phyloP scores from a whole-genome alignment of 2,888 invertebrate genomes.

The Epinotia ramella region DNA sequence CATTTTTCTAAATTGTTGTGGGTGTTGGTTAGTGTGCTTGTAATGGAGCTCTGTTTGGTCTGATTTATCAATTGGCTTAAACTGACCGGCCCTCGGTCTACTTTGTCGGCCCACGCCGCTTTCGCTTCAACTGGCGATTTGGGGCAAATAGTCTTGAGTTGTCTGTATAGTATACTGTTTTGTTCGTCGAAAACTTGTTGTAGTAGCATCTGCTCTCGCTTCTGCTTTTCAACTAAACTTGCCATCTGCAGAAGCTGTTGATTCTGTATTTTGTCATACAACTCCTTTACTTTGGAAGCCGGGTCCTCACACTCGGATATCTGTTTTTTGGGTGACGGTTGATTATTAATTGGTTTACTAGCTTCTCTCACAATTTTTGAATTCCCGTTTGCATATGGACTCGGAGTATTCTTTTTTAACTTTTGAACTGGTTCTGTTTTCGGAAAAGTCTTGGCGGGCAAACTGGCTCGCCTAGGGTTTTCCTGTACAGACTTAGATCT shows the following conservation, averaged over 20 bases:
- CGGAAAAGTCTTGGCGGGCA: constrained; percentile 53
- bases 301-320: constrained; percentile 69
- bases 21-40: constrained; percentile 68
- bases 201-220: constrained; percentile 86
- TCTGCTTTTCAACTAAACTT: constrained; percentile 86
- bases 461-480: constrained; percentile 53
- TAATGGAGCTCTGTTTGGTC: constrained; percentile 61
- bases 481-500: constrained; percentile 59
- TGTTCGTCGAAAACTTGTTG: constrained; percentile 88
- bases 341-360: constrained; percentile 45
- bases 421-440: constrained; percentile 64
- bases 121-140: constrained; percentile 70
- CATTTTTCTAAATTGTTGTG: constrained; percentile 71
- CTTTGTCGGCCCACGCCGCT: constrained; percentile 72
- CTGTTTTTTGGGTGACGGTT: constrained; percentile 44
- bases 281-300: constrained; percentile 69
- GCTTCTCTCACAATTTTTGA: constrained; percentile 54
- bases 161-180: constrained; percentile 85
- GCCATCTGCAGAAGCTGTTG: constrained; percentile 88
- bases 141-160: constrained; percentile 76
- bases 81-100: constrained; percentile 72
- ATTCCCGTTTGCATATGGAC: constrained; percentile 57
- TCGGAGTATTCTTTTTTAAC: constrained; percentile 53
- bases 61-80: constrained; percentile 75
- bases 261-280: constrained; percentile 84